Percentiles rank a stretch among this genome's conserved stretches.
phyloP scores from a whole-genome alignment of 2,888 invertebrate genomes.

The Xanthorhoe spadicearia region DNA sequence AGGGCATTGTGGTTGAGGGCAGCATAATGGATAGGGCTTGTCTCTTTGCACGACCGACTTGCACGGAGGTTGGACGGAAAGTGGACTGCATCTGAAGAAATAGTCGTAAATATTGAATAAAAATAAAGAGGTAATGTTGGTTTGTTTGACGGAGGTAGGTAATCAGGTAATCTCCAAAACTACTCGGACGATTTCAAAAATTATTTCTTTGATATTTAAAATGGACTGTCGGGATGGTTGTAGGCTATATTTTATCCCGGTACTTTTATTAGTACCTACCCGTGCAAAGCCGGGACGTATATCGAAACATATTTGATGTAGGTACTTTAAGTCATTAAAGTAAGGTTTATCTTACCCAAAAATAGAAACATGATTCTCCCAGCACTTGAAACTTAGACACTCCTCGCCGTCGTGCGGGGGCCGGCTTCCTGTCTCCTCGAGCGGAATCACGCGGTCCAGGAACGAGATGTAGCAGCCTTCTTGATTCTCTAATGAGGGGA shows the following conservation, averaged over 20 bases:
- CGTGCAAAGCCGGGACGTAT: too few species aligned
- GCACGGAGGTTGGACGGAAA: conserved; percentile 6
- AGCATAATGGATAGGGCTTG: conserved; percentile 51
- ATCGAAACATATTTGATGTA: too few species aligned
- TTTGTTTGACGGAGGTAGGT: too few species aligned
- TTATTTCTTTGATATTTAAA: too few species aligned
- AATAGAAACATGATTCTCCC: not conserved
- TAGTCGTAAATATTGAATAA: not conserved
- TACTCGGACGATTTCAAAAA: too few species aligned
- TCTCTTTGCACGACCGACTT: conserved; percentile 26
- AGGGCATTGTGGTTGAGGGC: conserved; percentile 29
- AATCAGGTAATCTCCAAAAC: too few species aligned
- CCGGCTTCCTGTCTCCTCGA: conserved; percentile 24
- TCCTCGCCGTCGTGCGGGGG: not conserved
- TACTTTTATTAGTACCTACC: too few species aligned
- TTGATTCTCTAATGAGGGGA: conserved; percentile 38
- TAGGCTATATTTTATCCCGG: too few species aligned
- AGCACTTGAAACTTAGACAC: conserved; percentile 18
- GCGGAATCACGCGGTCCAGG: conserved; percentile 43
- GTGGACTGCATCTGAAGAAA: conserved; percentile 29
- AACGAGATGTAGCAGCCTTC: conserved; percentile 48
- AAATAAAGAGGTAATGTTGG: too few species aligned
- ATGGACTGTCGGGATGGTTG: too few species aligned
- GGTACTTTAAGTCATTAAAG: too few species aligned
- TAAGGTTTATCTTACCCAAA: conserved; percentile 22